Conservation (phyloP, 2,113 vertebrate species). For the Actinemys pallida region DNA sequence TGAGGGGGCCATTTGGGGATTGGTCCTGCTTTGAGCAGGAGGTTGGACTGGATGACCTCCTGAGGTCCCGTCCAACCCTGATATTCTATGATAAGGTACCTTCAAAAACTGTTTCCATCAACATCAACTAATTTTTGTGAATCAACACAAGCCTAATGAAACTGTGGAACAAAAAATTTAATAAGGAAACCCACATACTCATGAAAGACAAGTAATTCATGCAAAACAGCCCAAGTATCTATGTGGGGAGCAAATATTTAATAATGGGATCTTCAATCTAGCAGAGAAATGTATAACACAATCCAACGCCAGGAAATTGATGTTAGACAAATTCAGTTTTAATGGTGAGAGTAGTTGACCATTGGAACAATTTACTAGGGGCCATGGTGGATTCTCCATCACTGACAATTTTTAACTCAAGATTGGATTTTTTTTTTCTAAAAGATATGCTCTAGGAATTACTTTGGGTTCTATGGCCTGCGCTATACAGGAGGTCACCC, state of each 20-base stretch:
- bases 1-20: no score
- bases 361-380: neutral
- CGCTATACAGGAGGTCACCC: neutral
- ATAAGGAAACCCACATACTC: neutral
- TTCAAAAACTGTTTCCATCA: neutral
- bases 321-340: neutral
- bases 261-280: neutral
- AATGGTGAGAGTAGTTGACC: neutral
- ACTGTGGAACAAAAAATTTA: neutral
- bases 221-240: neutral
- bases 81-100: accelerated
- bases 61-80: no score
- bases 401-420: neutral
- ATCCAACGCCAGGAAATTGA: neutral
- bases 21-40: no score
- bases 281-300: neutral
- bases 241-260: neutral
- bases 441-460: neutral
- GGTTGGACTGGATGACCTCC: no score
- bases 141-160: neutral
- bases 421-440: neutral
- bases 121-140: neutral
- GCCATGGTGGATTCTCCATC: neutral
- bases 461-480: neutral
- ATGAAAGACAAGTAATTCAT: neutral